Evolutionary conservation across 1,140 invertebrate species (phyloP), one percentile per base, ranked within the genome.

Genomic region (Dryas iulia): DNA sequence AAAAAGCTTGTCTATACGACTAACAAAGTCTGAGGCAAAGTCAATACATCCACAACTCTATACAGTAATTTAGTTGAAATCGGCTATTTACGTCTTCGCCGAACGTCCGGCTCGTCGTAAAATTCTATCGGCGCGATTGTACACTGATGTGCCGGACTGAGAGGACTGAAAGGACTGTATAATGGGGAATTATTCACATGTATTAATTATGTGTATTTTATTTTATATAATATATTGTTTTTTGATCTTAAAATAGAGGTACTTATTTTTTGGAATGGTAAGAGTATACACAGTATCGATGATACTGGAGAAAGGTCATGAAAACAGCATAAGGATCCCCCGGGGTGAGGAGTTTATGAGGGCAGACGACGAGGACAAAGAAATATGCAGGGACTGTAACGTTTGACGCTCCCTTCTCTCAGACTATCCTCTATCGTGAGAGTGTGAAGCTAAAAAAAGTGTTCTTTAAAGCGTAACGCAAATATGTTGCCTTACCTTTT

Each of bases 51-150:
- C 24, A 56, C 53, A 56, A 23, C 24, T 56, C 21, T 56, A 26
- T 56, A 10, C 12, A 56, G 53, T 56, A 56, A 56, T 54, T 47
- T 54, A 53, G 35, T 54, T 28, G n/a, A 25, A 54, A 62, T 62
- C 26, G 60, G 18, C 26, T 30, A 54, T 62, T 54, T 54, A 54
- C 39, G 39, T 25, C 39, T 54, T 83, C 83, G 79, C 81, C 80
- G 74, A 77, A 81, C 81, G 76, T 77, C 78, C 77, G 77, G 75
- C 72, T 72, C 76, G 69, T 86, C 85, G 76, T 87, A 87, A 87
- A 87, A 87, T 87, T 87, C 85, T 87, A 87, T 87, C 81, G 81
- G 70, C 66, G 62, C 81, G 78, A 87, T 87, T 86, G 79, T 83
- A 70, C 77, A 72, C 75, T 81, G 81, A 84, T 83, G 82, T 77